Base-by-base conservation (phyloP, 2,113 vertebrate species). In the Oxyura jamaicensis region DNA sequence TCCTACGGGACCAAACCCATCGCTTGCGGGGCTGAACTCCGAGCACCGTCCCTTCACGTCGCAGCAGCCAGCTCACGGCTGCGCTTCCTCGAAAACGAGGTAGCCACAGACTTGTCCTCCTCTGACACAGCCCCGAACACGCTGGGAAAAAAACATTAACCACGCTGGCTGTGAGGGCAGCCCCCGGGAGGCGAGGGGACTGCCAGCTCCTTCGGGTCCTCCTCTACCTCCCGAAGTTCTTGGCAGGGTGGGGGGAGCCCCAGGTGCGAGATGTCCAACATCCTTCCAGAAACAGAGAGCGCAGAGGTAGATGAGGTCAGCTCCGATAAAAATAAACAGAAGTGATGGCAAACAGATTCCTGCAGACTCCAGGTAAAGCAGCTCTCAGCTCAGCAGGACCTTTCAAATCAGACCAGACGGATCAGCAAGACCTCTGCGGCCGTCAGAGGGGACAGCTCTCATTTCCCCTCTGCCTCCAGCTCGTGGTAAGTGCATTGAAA, bases 111-210 rank as follows among this genome's bases (percentile, higher is more conserved):
- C 8, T 10, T 1, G 0, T 41, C 29, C 46, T 84, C n/a, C 56
- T 67, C 3, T 0, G 10, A 36, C 39, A 68, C 29, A 29, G 52
- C 19, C 52, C 50, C 0, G 1, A 12, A 33, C 7, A 2, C 6
- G 36, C 63, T 26, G 26, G 19, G 53, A 29, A 14, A 21, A 74
- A 65, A 4, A 68, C 42, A 17, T 19, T 73, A 73, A 39, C 35
- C 11, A 9, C 0, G 1, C 15, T 22, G 31, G 44, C 23, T 55
- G 3, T 0, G 2, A 86, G 36, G 16, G 23, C 35, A 77, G 81
- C 4, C 26, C 35, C 7, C 0, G 0, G 35, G 14, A 74, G 36
- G 39, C 72, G 23, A 62, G 60, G 63, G 3, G 21, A 21, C 20
- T 36, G 39, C 35, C 10, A 28, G 4, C 28, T 75, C 59, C 67